A percentile compares a stretch with the other conserved stretches of the same genome.
Evolutionary conservation across 2,113 vertebrate species (phyloP).

Genomic region (Osmerus eperlanus): DNA sequence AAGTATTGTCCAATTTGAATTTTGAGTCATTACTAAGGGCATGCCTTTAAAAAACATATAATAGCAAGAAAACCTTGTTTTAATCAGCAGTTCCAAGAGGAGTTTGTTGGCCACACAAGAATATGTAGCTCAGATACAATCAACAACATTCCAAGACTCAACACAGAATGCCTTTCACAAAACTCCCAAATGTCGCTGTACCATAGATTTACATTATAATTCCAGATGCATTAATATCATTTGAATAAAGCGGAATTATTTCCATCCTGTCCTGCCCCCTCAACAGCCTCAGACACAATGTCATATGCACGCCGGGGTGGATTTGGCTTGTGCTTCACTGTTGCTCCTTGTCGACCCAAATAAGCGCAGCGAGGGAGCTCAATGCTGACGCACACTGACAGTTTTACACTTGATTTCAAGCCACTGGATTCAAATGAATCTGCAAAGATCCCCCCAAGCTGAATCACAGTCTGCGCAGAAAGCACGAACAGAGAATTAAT

Average conservation of each 20-base stretch:
- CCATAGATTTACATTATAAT: constrained; percentile 26
- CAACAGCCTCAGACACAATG: neutral
- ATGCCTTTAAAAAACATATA: no score
- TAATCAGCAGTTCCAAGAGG: no score
- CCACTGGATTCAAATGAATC: constrained; percentile 50
- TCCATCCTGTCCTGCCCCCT: constrained; percentile 19
- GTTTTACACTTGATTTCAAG: constrained; percentile 63
- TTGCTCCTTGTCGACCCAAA: constrained; percentile 59
- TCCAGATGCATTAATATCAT: constrained; percentile 43
- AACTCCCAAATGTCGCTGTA: neutral
- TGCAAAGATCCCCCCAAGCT: constrained; percentile 45
- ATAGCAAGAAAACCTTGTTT: no score
- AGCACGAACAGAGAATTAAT: neutral
- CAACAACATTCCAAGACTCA: neutral
- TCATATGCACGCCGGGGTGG: neutral
- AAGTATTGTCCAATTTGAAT: no score
- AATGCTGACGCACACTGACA: constrained; percentile 61
- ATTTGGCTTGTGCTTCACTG: constrained; percentile 35
- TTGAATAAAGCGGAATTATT: constrained; percentile 57
- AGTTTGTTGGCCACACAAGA: neutral
- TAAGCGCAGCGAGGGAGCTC: constrained; percentile 38
- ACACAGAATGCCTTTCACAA: neutral
- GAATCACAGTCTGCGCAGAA: neutral
- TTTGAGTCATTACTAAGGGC: no score
- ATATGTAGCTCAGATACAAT: neutral